Evolutionary conservation across 2,113 vertebrate species (phyloP).

Genomic region (Rafetus swinhoei): DNA sequence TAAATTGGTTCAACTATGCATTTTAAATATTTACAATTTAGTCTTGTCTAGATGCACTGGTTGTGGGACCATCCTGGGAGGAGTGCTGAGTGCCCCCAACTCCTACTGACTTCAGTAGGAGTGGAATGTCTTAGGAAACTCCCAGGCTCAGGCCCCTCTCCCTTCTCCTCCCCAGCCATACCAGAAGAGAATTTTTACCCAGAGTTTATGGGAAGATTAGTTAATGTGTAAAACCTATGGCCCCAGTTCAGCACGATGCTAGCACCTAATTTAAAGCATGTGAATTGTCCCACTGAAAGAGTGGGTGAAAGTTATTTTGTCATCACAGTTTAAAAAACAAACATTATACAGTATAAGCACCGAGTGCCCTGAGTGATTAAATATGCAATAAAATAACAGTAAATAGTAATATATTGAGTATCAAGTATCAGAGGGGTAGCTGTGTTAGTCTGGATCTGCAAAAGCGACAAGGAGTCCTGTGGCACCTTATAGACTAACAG

Average conservation of each 20-base stretch:
- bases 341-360: background rate
- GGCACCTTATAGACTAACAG: too few relatives aligned
- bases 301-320: background rate
- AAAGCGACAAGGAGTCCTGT: too few relatives aligned
- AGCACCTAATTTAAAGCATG: background rate
- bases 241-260: background rate
- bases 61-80: background rate
- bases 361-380: background rate
- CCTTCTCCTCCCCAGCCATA: background rate
- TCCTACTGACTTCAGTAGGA: background rate
- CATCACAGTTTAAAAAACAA: background rate
- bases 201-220: background rate
- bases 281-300: background rate
- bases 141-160: background rate
- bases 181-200: background rate
- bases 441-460: too few relatives aligned
- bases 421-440: too few relatives aligned
- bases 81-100: background rate
- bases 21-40: background rate
- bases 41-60: background rate
- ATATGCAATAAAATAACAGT: background rate
- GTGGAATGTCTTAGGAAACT: background rate
- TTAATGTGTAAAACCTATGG: background rate
- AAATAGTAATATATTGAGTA: background rate
- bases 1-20: background rate